phyloP scores from a whole-genome alignment of 2,797 vertebrate species.

The Sciaenops ocellatus region DNA sequence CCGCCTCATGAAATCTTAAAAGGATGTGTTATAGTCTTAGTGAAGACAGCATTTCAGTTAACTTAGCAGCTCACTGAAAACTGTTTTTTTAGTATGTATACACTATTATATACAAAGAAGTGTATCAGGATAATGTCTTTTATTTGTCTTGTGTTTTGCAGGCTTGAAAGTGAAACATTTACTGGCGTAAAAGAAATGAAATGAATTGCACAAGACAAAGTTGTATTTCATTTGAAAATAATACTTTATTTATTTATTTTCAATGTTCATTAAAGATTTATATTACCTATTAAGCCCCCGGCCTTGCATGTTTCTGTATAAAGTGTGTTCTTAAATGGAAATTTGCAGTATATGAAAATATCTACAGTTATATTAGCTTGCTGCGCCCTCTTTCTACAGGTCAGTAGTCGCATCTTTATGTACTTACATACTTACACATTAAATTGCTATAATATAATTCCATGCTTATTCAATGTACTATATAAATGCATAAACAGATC shows the following conservation, averaged over 20 bases:
- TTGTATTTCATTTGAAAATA: neutral
- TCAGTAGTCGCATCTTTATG: slow-evolving; percentile 31
- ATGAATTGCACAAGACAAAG: neutral
- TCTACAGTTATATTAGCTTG: neutral
- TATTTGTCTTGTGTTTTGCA: slow-evolving; percentile 21
- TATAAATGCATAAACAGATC: slow-evolving; percentile 61
- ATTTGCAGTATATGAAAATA: slow-evolving; percentile 2
- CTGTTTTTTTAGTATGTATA: slow-evolving; percentile 50
- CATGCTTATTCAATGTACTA: slow-evolving; percentile 30
- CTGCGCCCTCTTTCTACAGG: slow-evolving; percentile 13
- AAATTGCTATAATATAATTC: slow-evolving; percentile 33
- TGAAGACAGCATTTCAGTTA: slow-evolving; percentile 62
- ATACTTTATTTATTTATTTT: slow-evolving; percentile 13
- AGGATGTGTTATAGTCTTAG: slow-evolving; percentile 54
- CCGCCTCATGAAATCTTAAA: slow-evolving; percentile 81
- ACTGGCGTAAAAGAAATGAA: neutral
- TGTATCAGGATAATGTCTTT: slow-evolving; percentile 22
- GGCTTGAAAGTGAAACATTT: slow-evolving; percentile 19
- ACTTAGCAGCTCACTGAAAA: slow-evolving; percentile 52
- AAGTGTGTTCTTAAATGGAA: neutral
- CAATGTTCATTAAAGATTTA: slow-evolving; percentile 1
- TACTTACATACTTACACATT: slow-evolving; percentile 37
- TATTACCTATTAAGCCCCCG: neutral
- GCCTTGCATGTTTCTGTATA: neutral
- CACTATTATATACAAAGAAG: slow-evolving; percentile 28